These are phyloP conservation scores for Lysandra coridon DNA, from an alignment of 2,888 invertebrate genomes.

Conservation along the genomic window DNA sequence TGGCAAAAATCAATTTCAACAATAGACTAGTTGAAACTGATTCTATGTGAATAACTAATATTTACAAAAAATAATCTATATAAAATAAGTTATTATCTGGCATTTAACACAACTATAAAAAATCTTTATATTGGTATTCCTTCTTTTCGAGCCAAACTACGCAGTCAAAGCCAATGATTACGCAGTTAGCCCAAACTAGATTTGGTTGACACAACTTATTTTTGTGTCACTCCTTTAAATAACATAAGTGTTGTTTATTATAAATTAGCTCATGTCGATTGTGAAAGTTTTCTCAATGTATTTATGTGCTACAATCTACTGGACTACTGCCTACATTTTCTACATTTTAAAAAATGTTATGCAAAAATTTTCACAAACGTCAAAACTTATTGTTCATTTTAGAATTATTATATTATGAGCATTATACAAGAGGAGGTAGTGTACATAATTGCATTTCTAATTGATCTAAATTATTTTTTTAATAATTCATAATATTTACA, in stretches of 20 bases:
- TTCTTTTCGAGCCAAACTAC: too few relatives aligned
- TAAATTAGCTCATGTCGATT: neutral
- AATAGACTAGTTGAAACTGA: constrained; percentile 65
- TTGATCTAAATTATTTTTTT: constrained; percentile 13
- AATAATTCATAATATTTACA: constrained; percentile 10
- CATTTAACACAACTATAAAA: neutral
- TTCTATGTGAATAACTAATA: constrained; percentile 24
- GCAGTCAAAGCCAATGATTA: too few relatives aligned
- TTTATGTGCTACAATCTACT: neutral
- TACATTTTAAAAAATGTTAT: neutral
- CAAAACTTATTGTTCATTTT: neutral
- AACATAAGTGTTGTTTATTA: neutral
- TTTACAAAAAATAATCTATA: constrained; percentile 16
- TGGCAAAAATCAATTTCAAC: constrained; percentile 72
- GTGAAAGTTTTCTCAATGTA: neutral
- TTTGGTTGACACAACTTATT: neutral
- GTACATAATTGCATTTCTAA: constrained; percentile 19
- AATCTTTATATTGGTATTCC: neutral
- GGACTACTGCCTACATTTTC: neutral
- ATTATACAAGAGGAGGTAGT: constrained; percentile 19
- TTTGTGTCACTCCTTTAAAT: neutral
- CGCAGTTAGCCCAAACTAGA: neutral
- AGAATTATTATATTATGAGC: constrained; percentile 15
- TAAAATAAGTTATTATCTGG: constrained; percentile 10
- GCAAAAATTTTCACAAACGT: neutral